A percentile compares a stretch with the other conserved stretches of the same genome.
Evolutionary conservation across 92 coral and sea anemone species (phyloP).

Genomic region (Epizoanthus stellaris): DNA sequence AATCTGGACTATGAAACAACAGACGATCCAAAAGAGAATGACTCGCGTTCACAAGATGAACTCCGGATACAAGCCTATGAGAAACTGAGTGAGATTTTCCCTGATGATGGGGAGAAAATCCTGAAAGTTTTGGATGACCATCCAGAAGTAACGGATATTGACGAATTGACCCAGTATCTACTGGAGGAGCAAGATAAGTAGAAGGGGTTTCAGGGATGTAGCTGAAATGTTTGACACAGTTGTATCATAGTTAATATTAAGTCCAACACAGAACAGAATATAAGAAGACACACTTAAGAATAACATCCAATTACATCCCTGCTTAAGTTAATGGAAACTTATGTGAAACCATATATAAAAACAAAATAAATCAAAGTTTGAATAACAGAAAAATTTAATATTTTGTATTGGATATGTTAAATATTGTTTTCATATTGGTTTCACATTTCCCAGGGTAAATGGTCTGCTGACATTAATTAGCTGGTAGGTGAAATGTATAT

Average conservation of each 20-base stretch:
- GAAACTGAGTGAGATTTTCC: conserved; percentile 75
- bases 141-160: conserved; percentile 62
- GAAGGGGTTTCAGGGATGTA: conserved; percentile 9
- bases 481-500: no score
- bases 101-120: conserved; percentile 76
- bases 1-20: conserved; percentile 65
- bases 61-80: conserved; percentile 77
- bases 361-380: no score
- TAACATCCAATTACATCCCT: no score
- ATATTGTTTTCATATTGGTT: no score
- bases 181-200: conserved; percentile 54
- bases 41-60: conserved; percentile 43
- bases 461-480: no score
- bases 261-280: background rate
- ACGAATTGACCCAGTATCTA: conserved; percentile 62
- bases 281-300: no score
- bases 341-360: no score
- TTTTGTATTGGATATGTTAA: no score
- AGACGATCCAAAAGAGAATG: conserved; percentile 55
- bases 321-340: no score
- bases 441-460: no score
- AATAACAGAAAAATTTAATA: no score
- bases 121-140: conserved; percentile 73
- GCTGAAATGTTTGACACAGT: background rate
- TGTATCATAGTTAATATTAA: background rate